Evolutionary conservation across 30 jellyfish, hydroid and myxozoan species (phyloP).

Genomic region (Morbakka virulenta): DNA sequence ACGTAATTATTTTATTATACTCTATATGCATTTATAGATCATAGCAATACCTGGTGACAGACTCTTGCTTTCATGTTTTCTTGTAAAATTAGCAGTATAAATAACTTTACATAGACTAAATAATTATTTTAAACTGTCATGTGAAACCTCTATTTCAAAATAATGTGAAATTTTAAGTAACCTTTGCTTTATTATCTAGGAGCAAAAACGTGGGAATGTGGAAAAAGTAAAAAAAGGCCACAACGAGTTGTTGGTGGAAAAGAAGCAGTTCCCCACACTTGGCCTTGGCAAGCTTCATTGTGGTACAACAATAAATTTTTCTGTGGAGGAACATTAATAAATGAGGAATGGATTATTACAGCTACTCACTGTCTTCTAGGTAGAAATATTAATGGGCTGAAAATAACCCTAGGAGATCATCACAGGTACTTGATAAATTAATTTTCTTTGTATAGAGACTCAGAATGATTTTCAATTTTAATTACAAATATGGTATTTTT

Average conservation of each 20-base stretch:
- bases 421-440: constrained; percentile 7
- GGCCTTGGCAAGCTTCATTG: constrained; percentile 82
- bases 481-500: background rate
- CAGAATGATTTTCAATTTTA: background rate
- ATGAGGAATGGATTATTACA: constrained; percentile 49
- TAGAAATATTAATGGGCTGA: background rate
- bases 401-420: constrained; percentile 58
- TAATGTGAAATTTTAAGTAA: too few species aligned
- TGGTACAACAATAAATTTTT: background rate
- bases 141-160: too few species aligned
- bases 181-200: too few species aligned
- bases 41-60: too few species aligned
- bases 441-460: background rate
- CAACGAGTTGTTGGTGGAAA: constrained; percentile 80
- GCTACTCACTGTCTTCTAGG: constrained; percentile 61
- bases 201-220: too few species aligned
- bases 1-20: too few species aligned
- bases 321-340: constrained; percentile 72
- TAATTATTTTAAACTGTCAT: too few species aligned
- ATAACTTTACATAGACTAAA: too few species aligned
- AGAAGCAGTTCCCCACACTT: constrained; percentile 35
- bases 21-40: too few species aligned
- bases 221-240: too few species aligned
- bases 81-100: too few species aligned
- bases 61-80: too few species aligned